These are phyloP conservation scores for Cyanistes caeruleus DNA, from an alignment of 2,113 vertebrate species.

Conservation along the genomic window DNA sequence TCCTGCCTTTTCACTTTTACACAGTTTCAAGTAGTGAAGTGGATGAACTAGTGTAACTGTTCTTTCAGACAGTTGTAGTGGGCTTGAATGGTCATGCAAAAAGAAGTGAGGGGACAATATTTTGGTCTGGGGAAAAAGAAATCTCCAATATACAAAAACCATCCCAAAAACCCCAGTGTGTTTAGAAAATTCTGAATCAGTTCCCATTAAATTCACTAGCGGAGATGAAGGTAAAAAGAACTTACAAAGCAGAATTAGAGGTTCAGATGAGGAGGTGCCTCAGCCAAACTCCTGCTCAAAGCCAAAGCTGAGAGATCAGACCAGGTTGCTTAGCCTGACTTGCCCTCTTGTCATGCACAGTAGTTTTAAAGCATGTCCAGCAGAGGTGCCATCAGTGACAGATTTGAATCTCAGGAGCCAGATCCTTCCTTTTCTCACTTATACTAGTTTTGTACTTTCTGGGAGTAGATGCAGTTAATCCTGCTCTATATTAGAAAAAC, in stretches of 20 bases:
- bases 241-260: neutral
- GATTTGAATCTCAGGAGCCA: neutral
- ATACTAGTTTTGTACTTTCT: neutral
- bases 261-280: neutral
- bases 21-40: neutral
- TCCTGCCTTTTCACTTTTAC: neutral
- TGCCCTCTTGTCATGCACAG: neutral
- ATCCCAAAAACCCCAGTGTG: accelerated
- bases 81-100: neutral
- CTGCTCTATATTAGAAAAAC: neutral
- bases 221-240: neutral
- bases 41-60: neutral
- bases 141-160: neutral
- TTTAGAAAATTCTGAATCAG: neutral
- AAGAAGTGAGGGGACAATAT: neutral
- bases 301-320: neutral
- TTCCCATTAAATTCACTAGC: neutral
- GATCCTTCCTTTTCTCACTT: neutral
- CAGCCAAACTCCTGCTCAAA: neutral
- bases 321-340: neutral
- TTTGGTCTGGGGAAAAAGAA: neutral
- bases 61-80: neutral
- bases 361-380: neutral
- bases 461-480: neutral
- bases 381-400: neutral